Conservation (phyloP, 2,888 invertebrate genomes). For the Rutpela maculata region DNA sequence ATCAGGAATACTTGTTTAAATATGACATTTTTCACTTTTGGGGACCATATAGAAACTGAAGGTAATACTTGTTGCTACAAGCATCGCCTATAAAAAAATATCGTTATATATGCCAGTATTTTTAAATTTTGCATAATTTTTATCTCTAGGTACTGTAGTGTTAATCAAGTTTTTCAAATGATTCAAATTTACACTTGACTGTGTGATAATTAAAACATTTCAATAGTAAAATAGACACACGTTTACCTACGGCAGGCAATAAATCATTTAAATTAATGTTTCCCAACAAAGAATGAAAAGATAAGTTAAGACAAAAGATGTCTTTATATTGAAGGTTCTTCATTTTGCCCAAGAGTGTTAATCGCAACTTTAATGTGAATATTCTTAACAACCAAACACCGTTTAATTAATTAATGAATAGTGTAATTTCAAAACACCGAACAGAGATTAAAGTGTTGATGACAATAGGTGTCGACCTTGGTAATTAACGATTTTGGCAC, state of each 20-base stretch:
- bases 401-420: slow-evolving; percentile 25
- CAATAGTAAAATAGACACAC: neutral
- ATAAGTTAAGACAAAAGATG: no score
- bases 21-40: no score
- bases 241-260: neutral
- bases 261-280: neutral
- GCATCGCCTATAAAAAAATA: no score
- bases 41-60: no score
- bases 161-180: neutral
- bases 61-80: no score
- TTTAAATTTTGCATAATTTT: no score
- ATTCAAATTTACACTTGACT: neutral
- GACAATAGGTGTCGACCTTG: slow-evolving; percentile 64
- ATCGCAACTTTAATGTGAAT: slow-evolving; percentile 17
- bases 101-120: no score
- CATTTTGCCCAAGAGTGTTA: slow-evolving; percentile 6
- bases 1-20: no score
- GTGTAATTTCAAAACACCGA: slow-evolving; percentile 25
- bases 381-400: slow-evolving; percentile 25
- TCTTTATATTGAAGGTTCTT: slow-evolving; percentile 32
- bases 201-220: neutral
- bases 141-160: no score
- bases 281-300: neutral
- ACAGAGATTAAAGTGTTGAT: slow-evolving; percentile 6
- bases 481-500: slow-evolving; percentile 70